These are phyloP conservation scores for Byasa hedistus DNA, from an alignment of 2,888 invertebrate species.

Conservation along the genomic window DNA sequence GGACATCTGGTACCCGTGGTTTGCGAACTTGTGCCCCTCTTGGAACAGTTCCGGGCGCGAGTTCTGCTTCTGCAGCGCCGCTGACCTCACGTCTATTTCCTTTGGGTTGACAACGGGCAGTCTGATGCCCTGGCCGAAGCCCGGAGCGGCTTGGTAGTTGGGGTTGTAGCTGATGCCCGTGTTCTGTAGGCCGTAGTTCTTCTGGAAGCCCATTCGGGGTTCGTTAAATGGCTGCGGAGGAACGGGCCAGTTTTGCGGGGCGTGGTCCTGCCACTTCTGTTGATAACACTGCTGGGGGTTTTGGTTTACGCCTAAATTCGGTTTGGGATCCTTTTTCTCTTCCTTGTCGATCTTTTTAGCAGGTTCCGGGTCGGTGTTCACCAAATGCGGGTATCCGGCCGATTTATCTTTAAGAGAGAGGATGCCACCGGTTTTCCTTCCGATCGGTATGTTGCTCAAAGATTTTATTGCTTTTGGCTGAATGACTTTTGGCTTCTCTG, in stretches of 20 bases:
- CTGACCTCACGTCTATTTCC: slow-evolving; percentile 75
- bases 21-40: slow-evolving; percentile 58
- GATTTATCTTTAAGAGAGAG: slow-evolving; percentile 77
- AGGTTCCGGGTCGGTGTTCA: slow-evolving; percentile 64
- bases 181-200: slow-evolving; percentile 62
- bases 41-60: slow-evolving; percentile 65
- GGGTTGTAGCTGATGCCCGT: slow-evolving; percentile 57
- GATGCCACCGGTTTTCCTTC: slow-evolving; percentile 74
- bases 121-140: slow-evolving; percentile 56
- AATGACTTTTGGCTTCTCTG: slow-evolving; percentile 61
- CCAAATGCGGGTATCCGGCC: slow-evolving; percentile 74
- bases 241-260: slow-evolving; percentile 46
- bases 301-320: slow-evolving; percentile 46
- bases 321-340: slow-evolving; percentile 58
- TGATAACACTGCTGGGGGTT: slow-evolving; percentile 48
- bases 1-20: slow-evolving; percentile 63
- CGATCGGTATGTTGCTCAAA: slow-evolving; percentile 65
- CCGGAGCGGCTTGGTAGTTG: slow-evolving; percentile 43
- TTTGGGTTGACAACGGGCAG: slow-evolving; percentile 75
- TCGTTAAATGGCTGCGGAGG: slow-evolving; percentile 44
- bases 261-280: slow-evolving; percentile 42
- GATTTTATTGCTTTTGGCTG: slow-evolving; percentile 69
- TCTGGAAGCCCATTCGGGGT: slow-evolving; percentile 57
- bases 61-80: slow-evolving; percentile 71
- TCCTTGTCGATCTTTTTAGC: slow-evolving; percentile 59